These are phyloP conservation scores for Antheraea pernyi DNA, from an alignment of 1,140 invertebrate genomes.

Conservation along the genomic window DNA sequence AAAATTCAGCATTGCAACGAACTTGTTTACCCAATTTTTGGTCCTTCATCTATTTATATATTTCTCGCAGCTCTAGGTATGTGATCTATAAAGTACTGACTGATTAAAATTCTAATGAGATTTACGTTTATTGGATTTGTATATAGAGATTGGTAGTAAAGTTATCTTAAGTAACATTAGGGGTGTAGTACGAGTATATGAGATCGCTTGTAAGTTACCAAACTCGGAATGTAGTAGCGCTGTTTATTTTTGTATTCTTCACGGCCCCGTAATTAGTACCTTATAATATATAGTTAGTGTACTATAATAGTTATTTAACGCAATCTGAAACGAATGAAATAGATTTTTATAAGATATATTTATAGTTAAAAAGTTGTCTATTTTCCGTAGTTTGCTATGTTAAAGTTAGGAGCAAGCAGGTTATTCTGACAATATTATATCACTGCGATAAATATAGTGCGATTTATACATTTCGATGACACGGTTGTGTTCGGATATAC, in stretches of 20 bases:
- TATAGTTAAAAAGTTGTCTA: slow-evolving; percentile 53
- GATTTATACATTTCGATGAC: neutral
- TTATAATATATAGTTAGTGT: slow-evolving; percentile 39
- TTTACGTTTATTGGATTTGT: neutral
- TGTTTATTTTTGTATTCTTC: slow-evolving; percentile 65
- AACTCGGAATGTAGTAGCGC: slow-evolving; percentile 37
- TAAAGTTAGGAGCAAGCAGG: slow-evolving; percentile 48
- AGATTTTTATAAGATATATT: slow-evolving; percentile 27
- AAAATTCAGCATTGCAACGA: too few species aligned
- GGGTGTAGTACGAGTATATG: slow-evolving; percentile 5
- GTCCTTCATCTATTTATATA: too few species aligned
- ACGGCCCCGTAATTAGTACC: slow-evolving; percentile 33
- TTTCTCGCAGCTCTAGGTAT: too few species aligned
- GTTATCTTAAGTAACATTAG: neutral
- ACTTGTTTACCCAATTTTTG: too few species aligned
- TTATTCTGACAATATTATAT: slow-evolving; percentile 53
- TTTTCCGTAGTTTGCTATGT: slow-evolving; percentile 70
- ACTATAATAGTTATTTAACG: slow-evolving; percentile 51
- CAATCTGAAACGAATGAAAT: slow-evolving; percentile 44
- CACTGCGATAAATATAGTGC: slow-evolving; percentile 7
- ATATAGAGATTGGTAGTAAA: neutral
- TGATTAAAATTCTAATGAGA: neutral
- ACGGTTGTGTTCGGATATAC: slow-evolving; percentile 4
- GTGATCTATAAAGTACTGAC: neutral
- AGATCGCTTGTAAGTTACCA: slow-evolving; percentile 46